Conservation (phyloP, 2,888 invertebrate species). For the Sepiola atlantica region DNA sequence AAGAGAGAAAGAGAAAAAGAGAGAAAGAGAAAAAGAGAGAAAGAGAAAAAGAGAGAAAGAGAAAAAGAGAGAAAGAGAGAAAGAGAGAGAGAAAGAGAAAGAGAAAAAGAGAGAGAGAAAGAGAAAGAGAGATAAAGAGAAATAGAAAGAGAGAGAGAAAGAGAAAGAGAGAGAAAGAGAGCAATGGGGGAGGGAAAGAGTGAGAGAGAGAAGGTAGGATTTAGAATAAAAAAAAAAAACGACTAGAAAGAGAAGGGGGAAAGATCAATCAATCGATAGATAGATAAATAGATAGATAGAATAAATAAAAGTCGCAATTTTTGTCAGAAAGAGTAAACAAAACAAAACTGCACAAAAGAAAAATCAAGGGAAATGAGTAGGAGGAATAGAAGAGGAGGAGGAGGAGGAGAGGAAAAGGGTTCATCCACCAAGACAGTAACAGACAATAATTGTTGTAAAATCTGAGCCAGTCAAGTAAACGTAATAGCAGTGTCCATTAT, state of each 20-base stretch:
- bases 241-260: not conserved
- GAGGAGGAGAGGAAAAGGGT: not conserved
- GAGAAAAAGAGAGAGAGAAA: not conserved
- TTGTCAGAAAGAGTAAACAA: no score
- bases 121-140: not conserved
- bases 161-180: not conserved
- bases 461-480: not conserved
- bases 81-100: not conserved
- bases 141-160: not conserved
- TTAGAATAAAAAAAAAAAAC: not conserved
- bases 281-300: not conserved
- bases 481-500: slow-evolving; percentile 10
- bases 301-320: not conserved
- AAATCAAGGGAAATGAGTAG: no score
- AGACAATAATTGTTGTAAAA: slow-evolving; percentile 4
- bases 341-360: no score
- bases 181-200: no score
- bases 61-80: not conserved
- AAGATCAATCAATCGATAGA: not conserved
- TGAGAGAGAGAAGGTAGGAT: no score
- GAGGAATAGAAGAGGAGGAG: not conserved
- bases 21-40: not conserved
- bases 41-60: not conserved
- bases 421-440: not conserved
- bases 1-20: not conserved